A percentile compares a stretch with the other conserved stretches of the same genome.
These are phyloP conservation scores for Calliopum simillimum DNA, from an alignment of 2,888 invertebrate genomes.

Conservation along the genomic window DNA sequence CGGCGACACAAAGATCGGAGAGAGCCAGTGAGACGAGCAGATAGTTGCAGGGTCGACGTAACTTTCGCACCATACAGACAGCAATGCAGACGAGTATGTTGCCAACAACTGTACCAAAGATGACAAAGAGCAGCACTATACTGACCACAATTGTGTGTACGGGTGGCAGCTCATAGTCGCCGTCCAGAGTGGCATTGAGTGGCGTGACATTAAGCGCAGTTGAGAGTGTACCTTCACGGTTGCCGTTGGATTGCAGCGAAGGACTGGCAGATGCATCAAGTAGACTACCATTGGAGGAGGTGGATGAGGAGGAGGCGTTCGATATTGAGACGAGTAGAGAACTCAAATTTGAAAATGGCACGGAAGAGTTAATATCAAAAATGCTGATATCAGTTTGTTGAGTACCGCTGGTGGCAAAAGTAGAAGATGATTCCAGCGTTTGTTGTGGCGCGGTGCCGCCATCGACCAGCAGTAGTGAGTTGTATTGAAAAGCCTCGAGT, in stretches of 20 bases:
- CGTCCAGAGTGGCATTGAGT: slow-evolving; percentile 25
- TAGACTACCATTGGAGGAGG: slow-evolving; percentile 28
- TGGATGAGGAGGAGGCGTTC: background rate
- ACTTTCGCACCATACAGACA: slow-evolving; percentile 91
- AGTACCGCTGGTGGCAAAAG: slow-evolving; percentile 24
- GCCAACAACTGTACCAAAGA: slow-evolving; percentile 84
- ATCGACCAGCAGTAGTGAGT: background rate
- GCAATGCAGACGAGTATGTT: slow-evolving; percentile 96
- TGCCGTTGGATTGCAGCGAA: background rate
- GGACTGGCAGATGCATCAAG: background rate
- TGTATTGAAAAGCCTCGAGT: slow-evolving; percentile 9
- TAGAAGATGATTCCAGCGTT: background rate
- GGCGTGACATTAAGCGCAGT: slow-evolving; percentile 22
- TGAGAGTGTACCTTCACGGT: background rate
- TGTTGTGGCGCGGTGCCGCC: background rate
- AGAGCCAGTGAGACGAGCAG: slow-evolving; percentile 94
- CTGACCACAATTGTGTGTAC: slow-evolving; percentile 76
- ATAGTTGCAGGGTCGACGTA: slow-evolving; percentile 91
- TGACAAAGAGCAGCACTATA: slow-evolving; percentile 79
- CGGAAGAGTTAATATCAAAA: background rate
- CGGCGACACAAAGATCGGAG: slow-evolving; percentile 95
- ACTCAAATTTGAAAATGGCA: slow-evolving; percentile 21
- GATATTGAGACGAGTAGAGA: slow-evolving; percentile 2
- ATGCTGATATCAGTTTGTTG: slow-evolving; percentile 12
- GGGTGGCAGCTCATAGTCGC: slow-evolving; percentile 59